Evolutionary conservation across 2,888 invertebrate genomes (phyloP), one percentile per base, ranked within the genome.

Genomic region (Actias luna): DNA sequence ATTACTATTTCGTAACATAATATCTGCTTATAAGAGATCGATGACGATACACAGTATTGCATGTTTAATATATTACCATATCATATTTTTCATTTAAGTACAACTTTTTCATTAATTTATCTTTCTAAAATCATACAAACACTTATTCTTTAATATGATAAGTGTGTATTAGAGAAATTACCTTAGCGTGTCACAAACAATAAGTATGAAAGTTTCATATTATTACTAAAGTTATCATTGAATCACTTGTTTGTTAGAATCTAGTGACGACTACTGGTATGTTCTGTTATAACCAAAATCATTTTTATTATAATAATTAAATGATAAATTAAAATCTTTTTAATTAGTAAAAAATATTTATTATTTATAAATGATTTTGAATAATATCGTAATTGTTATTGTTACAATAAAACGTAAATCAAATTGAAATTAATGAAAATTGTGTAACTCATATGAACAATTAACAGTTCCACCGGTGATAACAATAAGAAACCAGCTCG

Each of bases 401-500:
- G n/a, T n/a, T n/a, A n/a, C n/a, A n/a, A n/a, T n/a, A n/a, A n/a
- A n/a, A n/a, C n/a, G n/a, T n/a, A n/a, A n/a, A n/a, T n/a, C n/a
- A n/a, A n/a, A n/a, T n/a, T n/a, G n/a, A n/a, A n/a, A n/a, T n/a
- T n/a, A n/a, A n/a, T n/a, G n/a, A n/a, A n/a, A n/a, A n/a, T n/a
- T n/a, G n/a, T n/a, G n/a, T n/a, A n/a, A n/a, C n/a, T 50, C 4
- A 2, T 10, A 25, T 31, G 31, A 59, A 64, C 65, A 16, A 50
- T 70, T 79, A 77, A 31, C 86, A 97, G 97, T 97, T 93, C 95
- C 97, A 5, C 97, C 97, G 14, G 96, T 96, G 94, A 96, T 97
- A 67, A 95, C 95, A 79, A 96, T 97, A 75, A 95, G 95, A 75
- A 96, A 97, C 87, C 97, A 97, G 85, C 89, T 97, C 70, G 96